Conservation (phyloP, 2,888 invertebrate species). For the Limnephilus lunatus region DNA sequence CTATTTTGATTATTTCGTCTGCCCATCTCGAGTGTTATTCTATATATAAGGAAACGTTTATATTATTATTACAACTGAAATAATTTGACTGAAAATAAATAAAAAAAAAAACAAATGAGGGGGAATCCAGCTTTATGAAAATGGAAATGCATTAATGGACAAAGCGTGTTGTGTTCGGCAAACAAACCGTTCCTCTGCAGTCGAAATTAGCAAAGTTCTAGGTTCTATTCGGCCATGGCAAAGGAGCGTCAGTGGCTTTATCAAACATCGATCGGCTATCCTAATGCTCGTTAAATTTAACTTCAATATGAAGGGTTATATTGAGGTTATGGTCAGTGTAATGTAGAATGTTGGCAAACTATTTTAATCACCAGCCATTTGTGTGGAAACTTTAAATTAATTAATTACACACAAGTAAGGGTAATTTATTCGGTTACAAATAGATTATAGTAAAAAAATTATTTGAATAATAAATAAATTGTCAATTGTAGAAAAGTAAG, state of each 20-base stretch:
- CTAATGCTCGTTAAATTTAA: not conserved
- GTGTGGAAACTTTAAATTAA: not conserved
- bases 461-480: too few species aligned
- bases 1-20: too few species aligned
- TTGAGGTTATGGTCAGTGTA: not conserved
- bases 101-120: not conserved
- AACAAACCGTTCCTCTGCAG: not conserved
- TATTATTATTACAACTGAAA: not conserved
- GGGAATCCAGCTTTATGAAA: not conserved
- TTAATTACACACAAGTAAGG: not conserved
- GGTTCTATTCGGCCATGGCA: not conserved
- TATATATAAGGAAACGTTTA: not conserved
- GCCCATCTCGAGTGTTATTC: too few species aligned
- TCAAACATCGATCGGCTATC: slow-evolving; percentile 12
- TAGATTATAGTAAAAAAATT: too few species aligned
- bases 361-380: not conserved
- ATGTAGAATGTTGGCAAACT: not conserved
- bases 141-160: slow-evolving; percentile 23
- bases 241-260: not conserved
- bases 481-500: too few species aligned
- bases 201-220: slow-evolving; percentile 40
- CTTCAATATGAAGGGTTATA: not conserved
- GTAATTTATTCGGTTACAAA: too few species aligned
- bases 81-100: not conserved
- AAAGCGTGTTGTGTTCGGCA: slow-evolving; percentile 35